Evolutionary conservation across 2,113 vertebrate genomes (phyloP), one percentile per base, ranked within the genome.

Genomic region (Puffinus mauretanicus): DNA sequence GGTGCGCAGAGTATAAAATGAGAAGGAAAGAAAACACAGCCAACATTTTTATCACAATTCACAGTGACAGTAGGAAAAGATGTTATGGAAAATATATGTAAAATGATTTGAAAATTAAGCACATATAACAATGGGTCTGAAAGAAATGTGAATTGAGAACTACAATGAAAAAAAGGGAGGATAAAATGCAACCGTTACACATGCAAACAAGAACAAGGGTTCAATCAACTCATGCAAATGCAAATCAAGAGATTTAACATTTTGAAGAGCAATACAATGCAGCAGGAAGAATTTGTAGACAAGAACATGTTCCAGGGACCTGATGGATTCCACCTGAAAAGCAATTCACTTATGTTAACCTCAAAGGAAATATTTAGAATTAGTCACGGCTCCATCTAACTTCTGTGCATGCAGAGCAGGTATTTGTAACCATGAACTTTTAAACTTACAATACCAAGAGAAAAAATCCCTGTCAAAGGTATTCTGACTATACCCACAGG

Each of bases 181-280:
- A 90, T 60, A 42, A 58, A 89, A 85, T 61, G 11, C 16, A 73
- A 55, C 58, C 4, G 1, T 46, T 89, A 22, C 4, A 19, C 69
- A 72, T 40, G 90, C 73, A 82, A 86, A 80, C 26, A 87, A 86
- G 62, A 90, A 77, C 64, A 94, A 95, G 62, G 34, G 29, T 86
- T 83, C 80, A 95, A 81, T 93, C 89, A 96, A 62, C 38, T 90
- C 55, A 72, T 77, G 69, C 54, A 94, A 88, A 96, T 87, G 80
- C 25, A 95, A 94, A 97, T 96, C 62, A 87, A 80, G 76, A 80
- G 44, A 51, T 88, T 80, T 91, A 78, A 76, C 57, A 76, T 95
- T 86, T 93, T 70, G 61, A 77, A 82, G 36, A 62, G 72, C 58
- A 82, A 67, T 46, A 93, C 65, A 94, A 72, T 79, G 82, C 57